These are phyloP conservation scores for Ostrea edulis DNA, from an alignment of 1,140 invertebrate genomes.

Conservation along the genomic window DNA sequence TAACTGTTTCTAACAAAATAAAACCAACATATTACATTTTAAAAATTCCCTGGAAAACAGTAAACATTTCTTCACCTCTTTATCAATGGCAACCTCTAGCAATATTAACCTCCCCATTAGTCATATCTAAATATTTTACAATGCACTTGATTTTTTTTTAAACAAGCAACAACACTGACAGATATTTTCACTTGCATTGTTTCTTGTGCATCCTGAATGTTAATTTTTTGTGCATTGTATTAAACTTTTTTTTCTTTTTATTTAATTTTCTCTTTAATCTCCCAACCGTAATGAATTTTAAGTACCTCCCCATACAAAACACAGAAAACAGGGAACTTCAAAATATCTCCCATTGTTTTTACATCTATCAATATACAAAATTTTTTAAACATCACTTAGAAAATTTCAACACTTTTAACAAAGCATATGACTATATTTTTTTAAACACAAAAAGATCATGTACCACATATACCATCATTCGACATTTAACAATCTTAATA, in stretches of 20 bases:
- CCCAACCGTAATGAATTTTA: background rate
- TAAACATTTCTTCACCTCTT: background rate
- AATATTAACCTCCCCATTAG: no score
- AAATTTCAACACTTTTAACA: slow-evolving; percentile 19
- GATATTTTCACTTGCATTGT: background rate
- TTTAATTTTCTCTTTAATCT: background rate
- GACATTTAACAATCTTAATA: background rate
- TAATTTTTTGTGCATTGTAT: background rate
- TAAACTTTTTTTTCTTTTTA: background rate
- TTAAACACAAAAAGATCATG: background rate
- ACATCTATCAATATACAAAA: background rate
- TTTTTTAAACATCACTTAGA: slow-evolving; percentile 10
- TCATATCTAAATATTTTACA: no score
- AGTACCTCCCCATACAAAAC: background rate
- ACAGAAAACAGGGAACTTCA: background rate
- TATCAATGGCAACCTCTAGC: background rate
- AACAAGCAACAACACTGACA: background rate
- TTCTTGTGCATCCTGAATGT: background rate
- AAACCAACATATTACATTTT: background rate
- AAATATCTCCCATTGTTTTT: background rate
- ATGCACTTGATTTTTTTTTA: background rate
- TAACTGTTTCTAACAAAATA: background rate
- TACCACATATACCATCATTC: slow-evolving; percentile 13
- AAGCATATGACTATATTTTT: background rate
- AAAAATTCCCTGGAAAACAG: background rate